A percentile compares a stretch with the other conserved stretches of the same genome.
These are phyloP conservation scores for Struthidea cinerea DNA, from an alignment of 2,113 vertebrate species.

Conservation along the genomic window DNA sequence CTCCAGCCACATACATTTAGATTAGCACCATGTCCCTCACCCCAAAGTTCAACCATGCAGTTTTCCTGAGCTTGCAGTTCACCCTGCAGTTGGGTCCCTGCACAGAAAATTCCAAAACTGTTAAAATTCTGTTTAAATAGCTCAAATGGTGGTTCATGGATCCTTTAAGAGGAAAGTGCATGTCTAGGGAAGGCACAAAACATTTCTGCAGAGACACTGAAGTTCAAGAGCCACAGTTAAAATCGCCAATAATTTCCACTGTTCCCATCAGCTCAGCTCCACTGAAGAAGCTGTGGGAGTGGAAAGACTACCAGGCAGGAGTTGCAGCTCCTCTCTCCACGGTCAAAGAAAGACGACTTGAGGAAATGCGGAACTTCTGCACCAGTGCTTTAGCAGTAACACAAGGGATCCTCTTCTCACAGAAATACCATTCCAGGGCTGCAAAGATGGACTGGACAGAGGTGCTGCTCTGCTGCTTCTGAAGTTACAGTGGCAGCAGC, in stretches of 20 bases:
- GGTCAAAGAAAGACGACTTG: background rate
- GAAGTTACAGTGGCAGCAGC: background rate
- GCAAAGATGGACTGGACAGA: background rate
- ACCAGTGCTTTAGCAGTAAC: background rate
- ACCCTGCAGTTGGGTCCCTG: background rate
- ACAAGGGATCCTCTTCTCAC: background rate
- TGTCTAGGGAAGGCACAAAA: background rate
- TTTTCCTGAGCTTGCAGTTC: background rate
- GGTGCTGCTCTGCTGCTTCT: background rate
- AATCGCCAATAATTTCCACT: background rate
- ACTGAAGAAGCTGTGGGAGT: background rate
- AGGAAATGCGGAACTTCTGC: background rate
- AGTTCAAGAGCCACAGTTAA: background rate
- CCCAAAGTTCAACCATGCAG: rapidly evolving
- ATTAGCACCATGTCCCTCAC: background rate
- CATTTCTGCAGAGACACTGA: background rate
- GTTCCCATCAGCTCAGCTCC: background rate
- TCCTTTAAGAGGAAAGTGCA: background rate
- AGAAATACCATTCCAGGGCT: background rate
- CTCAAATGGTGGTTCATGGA: background rate
- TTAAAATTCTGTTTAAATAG: background rate
- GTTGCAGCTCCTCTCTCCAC: background rate
- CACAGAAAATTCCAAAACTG: background rate
- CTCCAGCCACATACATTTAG: background rate
- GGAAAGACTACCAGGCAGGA: background rate